These are phyloP conservation scores for Cyanistes caeruleus DNA, from an alignment of 2,113 vertebrate genomes.

Conservation along the genomic window DNA sequence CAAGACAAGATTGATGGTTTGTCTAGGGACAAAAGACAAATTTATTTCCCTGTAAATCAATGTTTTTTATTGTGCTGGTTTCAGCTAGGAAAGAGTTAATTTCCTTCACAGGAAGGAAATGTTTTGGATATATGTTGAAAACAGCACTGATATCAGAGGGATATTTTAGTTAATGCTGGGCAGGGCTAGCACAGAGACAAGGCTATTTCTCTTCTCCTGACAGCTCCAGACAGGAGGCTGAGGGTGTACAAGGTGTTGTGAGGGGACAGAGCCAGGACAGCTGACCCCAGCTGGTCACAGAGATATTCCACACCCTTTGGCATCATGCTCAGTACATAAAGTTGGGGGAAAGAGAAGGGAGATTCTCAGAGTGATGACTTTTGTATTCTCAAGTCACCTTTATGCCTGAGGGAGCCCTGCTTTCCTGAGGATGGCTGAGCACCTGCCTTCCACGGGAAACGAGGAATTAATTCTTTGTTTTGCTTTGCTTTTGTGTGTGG, in stretches of 20 bases:
- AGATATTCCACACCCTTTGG: neutral
- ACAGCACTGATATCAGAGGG: neutral
- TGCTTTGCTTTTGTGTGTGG: neutral
- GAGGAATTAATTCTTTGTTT: neutral
- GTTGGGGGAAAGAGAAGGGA: neutral
- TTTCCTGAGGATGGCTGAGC: neutral
- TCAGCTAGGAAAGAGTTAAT: neutral
- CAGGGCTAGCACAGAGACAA: neutral
- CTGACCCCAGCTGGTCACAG: neutral
- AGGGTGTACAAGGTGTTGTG: neutral
- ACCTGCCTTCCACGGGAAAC: neutral
- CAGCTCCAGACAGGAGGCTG: neutral
- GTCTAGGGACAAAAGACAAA: neutral
- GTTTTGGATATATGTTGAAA: neutral
- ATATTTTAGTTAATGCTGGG: neutral
- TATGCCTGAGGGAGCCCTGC: neutral
- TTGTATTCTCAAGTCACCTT: neutral
- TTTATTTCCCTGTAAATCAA: neutral
- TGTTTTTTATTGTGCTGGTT: neutral
- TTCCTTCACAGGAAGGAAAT: neutral
- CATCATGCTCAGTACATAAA: too few relatives aligned
- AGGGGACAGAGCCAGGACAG: neutral
- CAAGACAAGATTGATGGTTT: neutral
- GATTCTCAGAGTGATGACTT: neutral
- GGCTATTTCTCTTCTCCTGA: neutral